These are phyloP conservation scores for Myotis lucifugus DNA, from an alignment of 2,113 vertebrate species.

Conservation along the genomic window DNA sequence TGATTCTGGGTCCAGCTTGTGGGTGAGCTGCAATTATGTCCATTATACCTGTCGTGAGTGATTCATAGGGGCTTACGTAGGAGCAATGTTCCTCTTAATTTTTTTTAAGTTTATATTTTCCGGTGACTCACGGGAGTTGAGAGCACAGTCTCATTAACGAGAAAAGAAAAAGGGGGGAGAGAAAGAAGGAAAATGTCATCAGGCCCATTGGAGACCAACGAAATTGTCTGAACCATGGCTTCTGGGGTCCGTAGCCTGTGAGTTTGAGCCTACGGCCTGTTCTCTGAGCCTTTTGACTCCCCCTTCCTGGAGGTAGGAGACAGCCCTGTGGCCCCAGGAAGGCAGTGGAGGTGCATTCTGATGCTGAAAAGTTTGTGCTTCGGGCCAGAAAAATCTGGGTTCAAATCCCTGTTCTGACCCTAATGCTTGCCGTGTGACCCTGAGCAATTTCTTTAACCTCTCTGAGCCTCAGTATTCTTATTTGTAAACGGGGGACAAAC, in stretches of 20 bases:
- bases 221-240: background rate
- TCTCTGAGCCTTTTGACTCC: background rate
- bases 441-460: background rate
- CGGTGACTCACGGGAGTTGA: conserved; percentile 83
- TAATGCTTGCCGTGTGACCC: background rate
- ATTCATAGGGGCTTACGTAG: conserved; percentile 82
- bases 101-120: conserved; percentile 74
- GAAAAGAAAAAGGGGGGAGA: conserved; percentile 54
- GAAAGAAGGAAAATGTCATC: conserved; percentile 47
- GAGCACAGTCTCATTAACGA: conserved; percentile 81
- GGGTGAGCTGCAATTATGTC: conserved; percentile 82
- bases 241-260: background rate
- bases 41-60: conserved; percentile 84
- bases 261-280: accelerated
- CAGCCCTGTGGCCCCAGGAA: background rate
- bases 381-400: background rate
- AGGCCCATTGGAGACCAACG: background rate
- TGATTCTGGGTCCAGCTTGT: conserved; percentile 77
- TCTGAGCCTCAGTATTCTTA: background rate
- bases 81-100: conserved; percentile 81
- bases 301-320: background rate
- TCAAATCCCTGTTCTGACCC: background rate
- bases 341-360: background rate
- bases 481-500: background rate
- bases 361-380: background rate